Conservation (phyloP, 2,888 invertebrate genomes). For the Limnephilus marmoratus region DNA sequence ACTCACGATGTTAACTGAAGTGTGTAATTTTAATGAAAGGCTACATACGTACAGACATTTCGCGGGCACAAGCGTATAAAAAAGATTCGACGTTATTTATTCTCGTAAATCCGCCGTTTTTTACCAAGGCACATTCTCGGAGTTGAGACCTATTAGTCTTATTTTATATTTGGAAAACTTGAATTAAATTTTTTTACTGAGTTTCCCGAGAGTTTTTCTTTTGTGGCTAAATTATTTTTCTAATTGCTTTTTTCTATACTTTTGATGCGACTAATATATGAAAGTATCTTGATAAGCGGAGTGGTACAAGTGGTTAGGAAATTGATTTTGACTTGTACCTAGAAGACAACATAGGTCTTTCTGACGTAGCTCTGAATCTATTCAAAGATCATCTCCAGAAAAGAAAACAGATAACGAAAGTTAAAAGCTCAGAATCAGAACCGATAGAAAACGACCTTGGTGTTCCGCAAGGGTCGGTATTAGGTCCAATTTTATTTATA, state of each 20-base stretch:
- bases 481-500: no score
- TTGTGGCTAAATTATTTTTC: neutral
- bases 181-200: neutral
- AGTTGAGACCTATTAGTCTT: slow-evolving; percentile 21
- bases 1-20: slow-evolving; percentile 29
- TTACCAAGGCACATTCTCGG: neutral
- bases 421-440: no score
- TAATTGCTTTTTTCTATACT: neutral
- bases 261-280: neutral
- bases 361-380: no score
- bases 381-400: no score
- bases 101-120: slow-evolving; percentile 3
- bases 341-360: no score
- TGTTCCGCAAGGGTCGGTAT: no score
- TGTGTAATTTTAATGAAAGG: slow-evolving; percentile 42
- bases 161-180: slow-evolving; percentile 2
- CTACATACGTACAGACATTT: neutral
- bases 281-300: neutral
- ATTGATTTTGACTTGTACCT: neutral
- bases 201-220: neutral
- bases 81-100: slow-evolving; percentile 3
- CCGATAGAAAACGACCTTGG: no score
- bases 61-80: slow-evolving; percentile 8
- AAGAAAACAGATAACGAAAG: no score
- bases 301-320: neutral